Evolutionary conservation across 2,888 invertebrate genomes (phyloP), one percentile per base, ranked within the genome.

Genomic region (Corbicula japonica): DNA sequence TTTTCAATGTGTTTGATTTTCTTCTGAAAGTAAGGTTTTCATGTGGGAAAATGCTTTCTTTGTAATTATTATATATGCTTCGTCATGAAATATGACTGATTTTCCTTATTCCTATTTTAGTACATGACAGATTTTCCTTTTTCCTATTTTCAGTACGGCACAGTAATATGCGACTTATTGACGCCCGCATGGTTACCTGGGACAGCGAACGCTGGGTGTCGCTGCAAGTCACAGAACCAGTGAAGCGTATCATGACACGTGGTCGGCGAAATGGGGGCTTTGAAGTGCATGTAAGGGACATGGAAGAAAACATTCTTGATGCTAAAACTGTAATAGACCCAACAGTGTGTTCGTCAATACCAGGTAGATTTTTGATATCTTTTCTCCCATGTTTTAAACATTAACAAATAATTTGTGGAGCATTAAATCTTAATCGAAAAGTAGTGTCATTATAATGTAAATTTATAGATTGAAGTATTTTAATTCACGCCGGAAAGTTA

Each of bases 161-260:
- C 48, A 76, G 73, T 38, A 83, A 83, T 54, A 83, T 77, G 76
- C 56, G 83, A 8, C 44, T 83, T 23, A 76, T 83, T 18, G 80
- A 83, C 46, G 83, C 80, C n/a, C 77, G 62, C 23, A 80, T 83
- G 80, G 80, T 83, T 30, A 70, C 72, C 26, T 83, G 83, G 83
- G 76, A 83, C 23, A 71, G 76, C 26, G 50, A 75, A 12, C 52
- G 83, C n/a, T 83, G 80, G 80, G 77, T 83, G 21, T 44, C 75
- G 15, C 70, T 83, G n/a, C 70, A 72, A 18, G 80, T 83, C 2
- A 83, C 77, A n/a, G 83, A 80, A 5, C 80, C 83, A 5, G 76
- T 83, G 2, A 72, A 60, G 41, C 70, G 78, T 5, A 73, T 83
- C 34, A 50, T 83, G 35, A 63, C 70, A 28, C 56, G 83, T 2